Base-by-base conservation (phyloP, 2,113 vertebrate genomes). In the Galbula dea region DNA sequence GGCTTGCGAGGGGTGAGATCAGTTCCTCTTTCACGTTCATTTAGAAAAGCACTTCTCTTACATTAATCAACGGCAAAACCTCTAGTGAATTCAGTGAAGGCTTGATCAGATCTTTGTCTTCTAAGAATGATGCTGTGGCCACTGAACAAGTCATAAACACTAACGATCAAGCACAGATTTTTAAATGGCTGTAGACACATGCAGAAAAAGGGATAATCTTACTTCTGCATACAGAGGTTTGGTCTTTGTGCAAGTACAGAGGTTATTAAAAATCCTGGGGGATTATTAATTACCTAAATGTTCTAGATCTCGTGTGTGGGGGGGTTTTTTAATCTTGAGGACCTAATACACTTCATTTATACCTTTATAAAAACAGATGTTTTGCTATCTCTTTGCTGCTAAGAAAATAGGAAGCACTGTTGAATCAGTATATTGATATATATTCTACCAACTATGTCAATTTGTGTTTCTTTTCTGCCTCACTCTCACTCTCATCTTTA, bases 51-150 rank as follows among this genome's bases (percentile, higher is more conserved):
- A 80, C 37, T 83, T 17, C 14, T 69, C 51, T 67, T 21, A 20
- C 30, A 76, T 89, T 58, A 85, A 93, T 91, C 87, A 91, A 34
- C 58, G 29, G 26, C 8, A 80, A 92, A 92, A 27, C 30, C 18
- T 62, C 34, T 73, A 23, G 29, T 37, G 51, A 89, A 77, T 86
- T 83, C 78, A 68, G 10, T 54, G 37, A 76, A 59, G 6, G 17
- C 72, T 83, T 72, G 46, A 67, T 54, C 32, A 76, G 63, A 32
- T 68, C 43, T 82, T 87, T 79, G 66, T 87, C 74, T 54, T 68
- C 66, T 68, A 65, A 29, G 29, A 75, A 61, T 52, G 69, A 39
- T 2, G 0, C n/a, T 67, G 57, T 46, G 9, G 61, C 12, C 32
- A 65, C 37, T 61, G 54, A 80, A 76, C 15, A 65, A 79, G 17